A percentile compares a stretch with the other conserved stretches of the same genome.
These are phyloP conservation scores for Flexamia atlantica DNA, from an alignment of 2,888 invertebrate species.

Conservation along the genomic window DNA sequence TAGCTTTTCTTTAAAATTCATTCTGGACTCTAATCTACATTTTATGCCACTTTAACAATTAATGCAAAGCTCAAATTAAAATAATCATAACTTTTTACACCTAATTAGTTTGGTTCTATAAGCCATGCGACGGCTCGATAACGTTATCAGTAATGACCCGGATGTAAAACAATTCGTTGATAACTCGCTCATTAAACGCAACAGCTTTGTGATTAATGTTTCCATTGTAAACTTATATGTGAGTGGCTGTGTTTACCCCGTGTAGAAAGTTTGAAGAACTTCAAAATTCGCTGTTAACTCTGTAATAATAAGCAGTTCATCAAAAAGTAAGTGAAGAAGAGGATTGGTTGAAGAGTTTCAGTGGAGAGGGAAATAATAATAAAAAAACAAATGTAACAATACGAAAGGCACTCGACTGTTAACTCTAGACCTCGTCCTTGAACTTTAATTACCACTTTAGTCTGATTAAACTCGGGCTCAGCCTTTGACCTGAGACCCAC, in stretches of 20 bases:
- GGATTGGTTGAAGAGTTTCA: no score
- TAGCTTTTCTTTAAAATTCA: no score
- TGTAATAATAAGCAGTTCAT: no score
- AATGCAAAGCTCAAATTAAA: no score
- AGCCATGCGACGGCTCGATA: not conserved
- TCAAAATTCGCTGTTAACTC: no score
- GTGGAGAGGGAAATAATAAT: not conserved
- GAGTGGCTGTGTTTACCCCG: no score
- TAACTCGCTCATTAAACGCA: not conserved
- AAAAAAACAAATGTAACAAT: not conserved
- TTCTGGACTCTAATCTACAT: no score
- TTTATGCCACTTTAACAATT: no score
- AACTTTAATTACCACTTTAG: conserved; percentile 1
- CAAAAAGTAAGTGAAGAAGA: no score
- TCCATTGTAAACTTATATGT: not conserved
- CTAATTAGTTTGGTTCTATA: not conserved
- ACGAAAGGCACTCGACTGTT: not conserved
- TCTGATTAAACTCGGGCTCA: not conserved
- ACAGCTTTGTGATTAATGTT: not conserved
- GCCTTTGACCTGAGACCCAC: not conserved
- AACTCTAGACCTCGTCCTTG: not conserved
- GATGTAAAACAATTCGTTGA: not conserved
- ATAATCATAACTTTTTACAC: not conserved
- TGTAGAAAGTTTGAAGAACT: no score
- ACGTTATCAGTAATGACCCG: conserved; percentile 22